These are phyloP conservation scores for Ormyrus nitidulus DNA, from an alignment of 2,888 invertebrate species.

Conservation along the genomic window DNA sequence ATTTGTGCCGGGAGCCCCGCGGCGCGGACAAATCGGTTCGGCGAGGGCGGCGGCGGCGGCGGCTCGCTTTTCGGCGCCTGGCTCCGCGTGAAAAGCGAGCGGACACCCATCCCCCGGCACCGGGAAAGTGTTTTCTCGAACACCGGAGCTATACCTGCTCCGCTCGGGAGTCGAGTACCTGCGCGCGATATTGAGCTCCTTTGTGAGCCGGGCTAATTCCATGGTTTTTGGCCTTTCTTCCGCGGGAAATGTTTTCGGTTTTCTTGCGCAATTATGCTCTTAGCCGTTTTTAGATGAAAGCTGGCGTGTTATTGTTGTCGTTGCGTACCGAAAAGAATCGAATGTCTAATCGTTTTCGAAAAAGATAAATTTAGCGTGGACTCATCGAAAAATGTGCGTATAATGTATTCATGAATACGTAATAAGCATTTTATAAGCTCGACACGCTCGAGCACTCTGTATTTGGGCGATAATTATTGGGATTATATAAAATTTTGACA, in stretches of 20 bases:
- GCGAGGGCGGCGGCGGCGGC: conserved; percentile 60
- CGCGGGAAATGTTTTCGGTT: too few relatives aligned
- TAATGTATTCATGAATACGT: background rate
- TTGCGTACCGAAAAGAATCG: too few relatives aligned
- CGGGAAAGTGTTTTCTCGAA: background rate
- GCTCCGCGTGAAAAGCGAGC: conserved; percentile 29
- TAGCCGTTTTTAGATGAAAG: too few relatives aligned
- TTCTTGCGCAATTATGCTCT: too few relatives aligned
- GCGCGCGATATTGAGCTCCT: too few relatives aligned
- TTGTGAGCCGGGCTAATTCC: too few relatives aligned
- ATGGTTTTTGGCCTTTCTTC: too few relatives aligned
- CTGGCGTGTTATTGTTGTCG: too few relatives aligned
- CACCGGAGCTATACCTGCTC: background rate
- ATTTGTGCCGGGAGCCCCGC: conserved; percentile 73
- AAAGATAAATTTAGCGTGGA: too few relatives aligned
- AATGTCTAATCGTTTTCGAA: too few relatives aligned
- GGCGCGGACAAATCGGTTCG: conserved; percentile 74
- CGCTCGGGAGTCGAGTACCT: background rate
- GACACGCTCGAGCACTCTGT: background rate
- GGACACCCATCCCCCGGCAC: conserved; percentile 34
- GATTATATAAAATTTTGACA: conserved; percentile 23
- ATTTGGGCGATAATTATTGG: conserved; percentile 34
- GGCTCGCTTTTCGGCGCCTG: conserved; percentile 55
- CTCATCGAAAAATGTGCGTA: background rate
- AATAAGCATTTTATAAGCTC: background rate